Evolutionary conservation across 37 sponge, comb jelly and placozoan species (phyloP).

Genomic region (Halisarca cf. caerulea): DNA sequence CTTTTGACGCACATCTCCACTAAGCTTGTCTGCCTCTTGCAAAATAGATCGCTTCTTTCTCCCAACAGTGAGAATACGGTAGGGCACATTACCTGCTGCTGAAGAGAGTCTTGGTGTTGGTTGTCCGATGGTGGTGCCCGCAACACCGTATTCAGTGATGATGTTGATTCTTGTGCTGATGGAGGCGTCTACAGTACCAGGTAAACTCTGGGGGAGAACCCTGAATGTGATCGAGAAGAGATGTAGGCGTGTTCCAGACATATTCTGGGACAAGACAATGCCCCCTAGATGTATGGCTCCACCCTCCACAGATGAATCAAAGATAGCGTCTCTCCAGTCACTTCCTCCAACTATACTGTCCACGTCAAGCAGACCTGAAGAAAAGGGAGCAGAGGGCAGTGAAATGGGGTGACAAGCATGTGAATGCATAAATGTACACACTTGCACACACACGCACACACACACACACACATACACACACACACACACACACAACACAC

Average conservation of each 20-base stretch:
- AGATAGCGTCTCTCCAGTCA: constrained; percentile 43
- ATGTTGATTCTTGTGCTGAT: constrained; percentile 20
- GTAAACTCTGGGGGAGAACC: constrained; percentile 1
- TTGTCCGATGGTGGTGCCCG: constrained; percentile 50
- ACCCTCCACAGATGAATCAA: constrained; percentile 16
- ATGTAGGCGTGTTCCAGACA: constrained; percentile 32
- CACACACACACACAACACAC: no score
- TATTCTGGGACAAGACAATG: background rate
- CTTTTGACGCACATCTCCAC: background rate
- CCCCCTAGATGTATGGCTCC: constrained; percentile 49
- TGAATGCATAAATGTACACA: no score
- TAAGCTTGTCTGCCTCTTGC: background rate
- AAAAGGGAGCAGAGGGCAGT: no score
- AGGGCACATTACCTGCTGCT: constrained; percentile 44
- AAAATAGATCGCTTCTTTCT: constrained; percentile 8
- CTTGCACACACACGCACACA: no score
- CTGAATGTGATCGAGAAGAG: constrained; percentile 38
- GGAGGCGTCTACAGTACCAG: background rate
- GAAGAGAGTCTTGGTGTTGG: constrained; percentile 39
- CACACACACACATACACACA: no score
- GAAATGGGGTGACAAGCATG: no score
- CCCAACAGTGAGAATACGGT: background rate
- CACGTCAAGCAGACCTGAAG: constrained; percentile 11
- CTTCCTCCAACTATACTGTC: constrained; percentile 5
- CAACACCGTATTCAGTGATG: constrained; percentile 33